phyloP scores from a whole-genome alignment of 2,113 vertebrate genomes.

The Probosciger aterrimus region DNA sequence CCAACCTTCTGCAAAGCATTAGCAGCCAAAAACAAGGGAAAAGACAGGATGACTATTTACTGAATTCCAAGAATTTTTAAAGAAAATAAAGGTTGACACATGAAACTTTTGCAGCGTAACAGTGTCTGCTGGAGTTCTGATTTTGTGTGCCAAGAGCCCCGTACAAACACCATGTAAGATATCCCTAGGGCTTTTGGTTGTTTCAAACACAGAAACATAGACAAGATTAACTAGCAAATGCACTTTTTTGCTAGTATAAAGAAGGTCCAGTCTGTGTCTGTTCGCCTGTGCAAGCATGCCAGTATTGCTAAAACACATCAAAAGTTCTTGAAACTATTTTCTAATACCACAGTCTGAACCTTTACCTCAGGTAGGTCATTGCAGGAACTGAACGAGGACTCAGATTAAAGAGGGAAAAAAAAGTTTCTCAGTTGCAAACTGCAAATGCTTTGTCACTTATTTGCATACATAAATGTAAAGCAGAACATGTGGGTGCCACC shows the following conservation, averaged over 20 bases:
- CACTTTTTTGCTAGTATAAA: not conserved
- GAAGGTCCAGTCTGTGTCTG: not conserved
- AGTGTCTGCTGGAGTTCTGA: not conserved
- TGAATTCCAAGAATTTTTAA: conserved; percentile 12
- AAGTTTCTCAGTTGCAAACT: not conserved
- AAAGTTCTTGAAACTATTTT: conserved; percentile 47
- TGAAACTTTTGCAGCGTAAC: not conserved
- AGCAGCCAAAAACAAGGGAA: conserved; percentile 34
- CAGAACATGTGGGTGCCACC: conserved; percentile 31
- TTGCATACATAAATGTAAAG: conserved; percentile 33
- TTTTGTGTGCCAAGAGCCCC: not conserved
- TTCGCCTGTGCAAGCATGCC: conserved; percentile 10
- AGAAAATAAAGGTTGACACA: not conserved
- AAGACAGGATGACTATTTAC: not conserved
- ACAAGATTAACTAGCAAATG: not conserved
- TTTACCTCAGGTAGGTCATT: not conserved
- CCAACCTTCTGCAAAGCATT: conserved; percentile 67
- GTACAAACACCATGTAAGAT: not conserved
- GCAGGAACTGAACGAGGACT: not conserved
- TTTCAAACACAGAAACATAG: not conserved
- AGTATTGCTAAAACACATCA: not conserved
- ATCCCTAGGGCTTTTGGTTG: not conserved
- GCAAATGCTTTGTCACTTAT: conserved; percentile 27
- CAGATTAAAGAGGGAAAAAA: not conserved
- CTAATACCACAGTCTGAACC: conserved; percentile 11